Evolutionary conservation across 2,888 invertebrate genomes (phyloP), one percentile per base, ranked within the genome.

Genomic region (Apodemia duryi): DNA sequence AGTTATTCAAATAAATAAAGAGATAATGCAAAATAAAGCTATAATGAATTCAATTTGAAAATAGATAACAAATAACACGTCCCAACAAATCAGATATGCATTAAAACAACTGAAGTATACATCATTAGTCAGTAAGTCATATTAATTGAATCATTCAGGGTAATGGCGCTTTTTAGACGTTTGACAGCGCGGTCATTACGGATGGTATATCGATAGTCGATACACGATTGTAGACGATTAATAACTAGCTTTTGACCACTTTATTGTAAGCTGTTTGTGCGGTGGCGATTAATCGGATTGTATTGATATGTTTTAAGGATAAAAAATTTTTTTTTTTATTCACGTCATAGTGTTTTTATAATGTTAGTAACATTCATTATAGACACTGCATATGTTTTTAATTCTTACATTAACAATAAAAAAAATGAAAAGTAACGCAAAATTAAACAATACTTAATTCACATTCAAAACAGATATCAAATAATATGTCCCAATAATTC

Each of bases 101-200:
- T 64, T 65, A 61, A 73, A 73, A 70, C 71, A 68, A 75, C 74
- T 76, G 70, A 73, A 74, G 73, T 72, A 76, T 72, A 75, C 78
- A 80, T 82, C 80, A 78, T 78, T 80, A 74, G 75, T 79, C 85
- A 79, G 86, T 86, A 84, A 84, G 77, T 86, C 84, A 86, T 84
- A 85, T 84, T 86, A 88, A 89, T 89, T 88, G 86, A 89, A 87
- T 85, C 84, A 85, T 88, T 87, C 80, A 69, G 70, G 74, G 78
- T 84, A 83, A 86, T 84, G 84, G 83, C 83, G 80, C 83, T 86
- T 83, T 84, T 83, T 82, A 79, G 80, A 84, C 80, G 74, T 83
- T 85, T 85, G 89, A 88, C 89, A 86, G 88, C 75, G 69, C 71
- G 72, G 79, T 84, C 85, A 84, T 88, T 87, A 88, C 83, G 77